Base-by-base conservation (phyloP, 2,888 invertebrate genomes). In the Steinernema carpocapsae region DNA sequence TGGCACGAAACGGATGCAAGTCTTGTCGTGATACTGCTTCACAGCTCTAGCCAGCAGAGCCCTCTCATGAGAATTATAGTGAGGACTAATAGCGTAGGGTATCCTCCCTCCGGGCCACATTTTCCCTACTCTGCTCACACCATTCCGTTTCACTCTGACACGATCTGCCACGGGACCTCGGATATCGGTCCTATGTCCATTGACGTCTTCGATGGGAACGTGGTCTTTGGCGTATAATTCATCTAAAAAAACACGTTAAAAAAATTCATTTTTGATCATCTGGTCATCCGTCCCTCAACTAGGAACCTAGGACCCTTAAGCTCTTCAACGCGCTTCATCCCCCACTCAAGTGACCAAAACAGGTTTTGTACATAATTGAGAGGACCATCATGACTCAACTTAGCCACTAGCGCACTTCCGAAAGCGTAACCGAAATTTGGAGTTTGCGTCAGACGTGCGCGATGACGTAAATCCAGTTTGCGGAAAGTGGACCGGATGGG, bases 1-100 rank as follows among this genome's bases (percentile, higher is more conserved):
- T 0, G 87, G 87, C 17, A 85, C 84, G 79, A 87, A 87, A 46
- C 86, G 80, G 32, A 87, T 82, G 76, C 87, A 87, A 1, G 87
- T 88, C 76, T 86, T 85, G 71, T 87, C 85, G 76, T 87, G 87
- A 76, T 88, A 87, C 83, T 85, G 84, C 76, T 88, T 86, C 6
- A 87, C 85, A 22, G 87, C 87, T 48, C 85, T 78, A 0, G 87
- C 87, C 29, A 87, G 76, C 45, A 87, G 80, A 12, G 87, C 87
- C 24, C 87, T 75, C 74, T 87, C 87, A 59, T 86, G 84, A 7
- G 84, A 77, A 0, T 81, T 80, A 78, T 85, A 88, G 72, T 85
- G 85, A 0, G 84, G 80, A 6, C 87, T 87, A 29, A 88, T 83
- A 0, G 85, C 84, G 71, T 88, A 88, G 0, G 88, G 88, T 37